Evolutionary conservation across 1,140 invertebrate genomes (phyloP).

Genomic region (Lamellibrachia luymesi): DNA sequence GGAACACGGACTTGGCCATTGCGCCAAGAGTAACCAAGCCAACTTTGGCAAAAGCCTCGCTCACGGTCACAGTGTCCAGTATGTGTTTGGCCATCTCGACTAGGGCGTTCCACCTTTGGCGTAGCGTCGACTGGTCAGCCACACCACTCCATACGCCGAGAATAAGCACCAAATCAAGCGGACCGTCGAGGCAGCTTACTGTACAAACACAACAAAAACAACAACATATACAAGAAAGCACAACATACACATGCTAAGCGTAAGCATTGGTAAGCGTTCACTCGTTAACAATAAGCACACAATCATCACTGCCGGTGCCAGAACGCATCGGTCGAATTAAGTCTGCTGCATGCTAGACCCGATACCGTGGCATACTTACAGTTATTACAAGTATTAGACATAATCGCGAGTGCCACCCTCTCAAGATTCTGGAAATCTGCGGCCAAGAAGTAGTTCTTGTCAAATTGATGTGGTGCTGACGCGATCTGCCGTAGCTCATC

Average conservation of each 20-base stretch:
- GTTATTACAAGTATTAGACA: background rate
- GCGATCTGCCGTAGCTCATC: background rate
- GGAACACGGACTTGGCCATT: background rate
- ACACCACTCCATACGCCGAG: background rate
- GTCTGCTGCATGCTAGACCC: no score
- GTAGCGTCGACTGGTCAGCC: background rate
- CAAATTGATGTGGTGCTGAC: background rate
- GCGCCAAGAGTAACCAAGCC: background rate
- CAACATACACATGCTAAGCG: background rate
- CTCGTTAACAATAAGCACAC: no score
- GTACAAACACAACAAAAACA: background rate
- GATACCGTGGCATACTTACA: no score
- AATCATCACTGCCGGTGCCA: no score
- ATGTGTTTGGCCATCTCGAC: background rate
- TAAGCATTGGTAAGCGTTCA: background rate
- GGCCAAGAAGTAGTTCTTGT: conserved; percentile 9
- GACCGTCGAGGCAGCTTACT: background rate
- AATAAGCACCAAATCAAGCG: background rate
- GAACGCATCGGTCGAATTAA: no score
- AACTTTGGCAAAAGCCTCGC: background rate
- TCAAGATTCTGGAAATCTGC: conserved; percentile 5
- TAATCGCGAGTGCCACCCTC: background rate
- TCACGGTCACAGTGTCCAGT: background rate
- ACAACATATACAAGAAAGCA: background rate
- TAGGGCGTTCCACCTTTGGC: background rate